Percentiles rank a stretch among this genome's conserved stretches.
These are phyloP conservation scores for Python bivittatus DNA, from an alignment of 2,113 vertebrate genomes.

Conservation along the genomic window DNA sequence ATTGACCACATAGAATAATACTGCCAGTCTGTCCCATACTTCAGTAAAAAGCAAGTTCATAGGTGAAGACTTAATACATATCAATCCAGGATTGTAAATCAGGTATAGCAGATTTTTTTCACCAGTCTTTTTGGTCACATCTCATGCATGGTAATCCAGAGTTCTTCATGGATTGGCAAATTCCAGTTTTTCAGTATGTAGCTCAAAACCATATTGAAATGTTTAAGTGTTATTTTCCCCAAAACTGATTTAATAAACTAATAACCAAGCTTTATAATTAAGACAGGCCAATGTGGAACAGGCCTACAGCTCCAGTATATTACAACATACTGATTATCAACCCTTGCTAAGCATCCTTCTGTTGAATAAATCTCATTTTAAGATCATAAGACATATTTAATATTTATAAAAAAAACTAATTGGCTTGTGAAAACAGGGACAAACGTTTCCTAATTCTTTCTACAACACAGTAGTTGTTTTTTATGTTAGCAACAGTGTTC, in stretches of 20 bases:
- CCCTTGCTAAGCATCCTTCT: not conserved
- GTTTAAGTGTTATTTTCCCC: not conserved
- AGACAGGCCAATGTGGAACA: not conserved
- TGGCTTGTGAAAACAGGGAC: not conserved
- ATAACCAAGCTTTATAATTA: not conserved
- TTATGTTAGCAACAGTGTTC: too few relatives aligned
- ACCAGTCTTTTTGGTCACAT: not conserved
- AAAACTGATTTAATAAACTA: not conserved
- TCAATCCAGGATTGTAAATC: not conserved
- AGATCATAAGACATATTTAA: not conserved
- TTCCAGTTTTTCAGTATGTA: not conserved
- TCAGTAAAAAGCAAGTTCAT: not conserved
- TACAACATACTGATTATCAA: not conserved
- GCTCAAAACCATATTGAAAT: too few relatives aligned
- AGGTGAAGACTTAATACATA: not conserved
- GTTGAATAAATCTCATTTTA: not conserved
- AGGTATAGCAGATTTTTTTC: not conserved
- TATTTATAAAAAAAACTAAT: not conserved
- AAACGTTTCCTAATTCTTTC: not conserved
- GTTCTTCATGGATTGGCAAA: not conserved
- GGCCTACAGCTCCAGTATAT: not conserved
- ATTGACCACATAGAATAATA: not conserved
- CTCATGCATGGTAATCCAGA: not conserved
- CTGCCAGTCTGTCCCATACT: not conserved
- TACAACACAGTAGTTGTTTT: not conserved